Conservation (phyloP, 2,113 vertebrate species). For the Microcebus jonahi region DNA sequence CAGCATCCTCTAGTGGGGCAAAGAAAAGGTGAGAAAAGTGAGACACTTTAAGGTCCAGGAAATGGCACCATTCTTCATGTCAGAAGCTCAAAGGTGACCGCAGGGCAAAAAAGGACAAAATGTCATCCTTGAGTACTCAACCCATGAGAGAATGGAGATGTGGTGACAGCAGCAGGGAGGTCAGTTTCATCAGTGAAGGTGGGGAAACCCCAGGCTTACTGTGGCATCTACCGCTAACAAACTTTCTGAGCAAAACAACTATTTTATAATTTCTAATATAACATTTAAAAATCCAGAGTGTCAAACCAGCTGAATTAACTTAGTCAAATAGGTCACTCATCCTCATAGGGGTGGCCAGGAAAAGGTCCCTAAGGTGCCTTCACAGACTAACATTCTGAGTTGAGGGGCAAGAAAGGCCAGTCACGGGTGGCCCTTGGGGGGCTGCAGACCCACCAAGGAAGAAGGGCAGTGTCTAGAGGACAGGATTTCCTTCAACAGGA, state of each 20-base stretch:
- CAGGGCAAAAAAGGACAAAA: not conserved
- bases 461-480: constrained; percentile 35
- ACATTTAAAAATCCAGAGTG: not conserved
- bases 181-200: not conserved
- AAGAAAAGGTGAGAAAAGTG: not conserved
- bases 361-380: not conserved
- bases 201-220: not conserved
- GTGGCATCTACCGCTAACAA: not conserved
- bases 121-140: accelerated
- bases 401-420: not conserved
- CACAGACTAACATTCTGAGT: not conserved
- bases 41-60: not conserved
- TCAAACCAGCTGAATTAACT: not conserved
- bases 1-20: not conserved
- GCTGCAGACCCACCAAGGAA: not conserved
- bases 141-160: not conserved
- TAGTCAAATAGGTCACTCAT: not conserved
- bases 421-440: not conserved
- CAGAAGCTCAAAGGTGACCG: not conserved
- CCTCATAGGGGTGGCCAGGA: not conserved
- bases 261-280: not conserved
- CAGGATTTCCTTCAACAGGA: constrained; percentile 75
- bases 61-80: not conserved
- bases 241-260: not conserved
- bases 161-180: not conserved